These are phyloP conservation scores for Hetaerina americana DNA, from an alignment of 1,140 invertebrate genomes.

Conservation along the genomic window DNA sequence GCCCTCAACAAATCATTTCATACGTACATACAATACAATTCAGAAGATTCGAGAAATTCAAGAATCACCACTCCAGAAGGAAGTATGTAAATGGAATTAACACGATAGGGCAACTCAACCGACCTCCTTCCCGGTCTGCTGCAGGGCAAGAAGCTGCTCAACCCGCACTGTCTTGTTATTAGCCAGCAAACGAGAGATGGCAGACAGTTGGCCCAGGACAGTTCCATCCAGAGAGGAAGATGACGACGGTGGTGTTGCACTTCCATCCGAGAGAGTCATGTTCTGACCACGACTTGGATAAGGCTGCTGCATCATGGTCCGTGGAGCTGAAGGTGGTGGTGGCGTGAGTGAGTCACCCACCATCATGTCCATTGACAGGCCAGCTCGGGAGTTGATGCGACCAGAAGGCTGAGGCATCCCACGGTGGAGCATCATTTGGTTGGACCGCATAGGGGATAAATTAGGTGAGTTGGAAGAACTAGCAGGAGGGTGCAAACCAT, in stretches of 20 bases:
- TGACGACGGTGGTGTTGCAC: background rate
- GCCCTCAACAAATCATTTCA: no score
- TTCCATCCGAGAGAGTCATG: background rate
- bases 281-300: background rate
- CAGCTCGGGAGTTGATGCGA: background rate
- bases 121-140: background rate
- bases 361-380: background rate
- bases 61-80: no score
- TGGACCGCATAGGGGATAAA: background rate
- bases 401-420: background rate
- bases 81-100: background rate
- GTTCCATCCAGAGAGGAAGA: background rate
- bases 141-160: background rate
- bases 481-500: background rate
- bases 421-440: background rate
- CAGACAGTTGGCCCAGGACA: background rate
- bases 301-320: background rate
- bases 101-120: background rate
- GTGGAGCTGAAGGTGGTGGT: background rate
- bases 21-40: no score
- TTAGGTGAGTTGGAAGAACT: background rate
- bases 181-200: background rate
- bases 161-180: background rate
- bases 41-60: no score
- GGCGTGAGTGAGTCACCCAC: background rate